Base-by-base conservation (phyloP, 1,140 invertebrate species). In the Streblospio benedicti region DNA sequence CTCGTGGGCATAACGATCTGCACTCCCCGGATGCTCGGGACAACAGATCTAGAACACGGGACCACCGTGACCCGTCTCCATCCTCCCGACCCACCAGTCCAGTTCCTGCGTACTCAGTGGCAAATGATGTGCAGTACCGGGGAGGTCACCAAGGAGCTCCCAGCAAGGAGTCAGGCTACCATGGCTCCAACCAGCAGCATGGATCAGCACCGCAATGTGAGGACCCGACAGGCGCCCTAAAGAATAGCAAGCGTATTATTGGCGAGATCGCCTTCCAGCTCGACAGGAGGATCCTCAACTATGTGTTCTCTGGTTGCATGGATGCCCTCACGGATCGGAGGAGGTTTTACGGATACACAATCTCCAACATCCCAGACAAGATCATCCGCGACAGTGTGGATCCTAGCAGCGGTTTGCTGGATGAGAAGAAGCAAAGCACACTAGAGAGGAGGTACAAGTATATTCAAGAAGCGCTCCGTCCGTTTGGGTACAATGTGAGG, bases 271-370 rank as follows among this genome's bases (percentile, higher is more conserved):
- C 62, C 1, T 69, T 68, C 52, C 67, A 70, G 53, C 38, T 70
- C 23, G 69, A 70, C 43, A 50, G 66, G 54, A 66, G 69, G 28
- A 70, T 69, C 38, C 59, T 70, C 30, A 62, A 65, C 41, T 66
- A 64, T n/a, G 61, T 70, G 6, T 70, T 70, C 57, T 23, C 35
- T 3, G 45, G 31, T 31, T 20, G 53, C 28, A 28, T 23, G 25
- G 50, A 52, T 4, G 25, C 32, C 28, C 45, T 67, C 67, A 43
- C 68, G 49, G 20, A 18, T 4, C 43, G 44, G 30, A 31, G 44
- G n/a, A 62, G 65, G 41, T 66, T 61, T 63, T 72, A 72, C 58
- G 71, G 71, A 2, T 72, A 62, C 63, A 68, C 63, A 9, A 59
- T 70, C 18, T 51, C 41, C 23, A 71, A 67, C 57, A 67, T 71